These are phyloP conservation scores for Proteles cristata DNA, from an alignment of 2,113 vertebrate genomes.

Conservation along the genomic window DNA sequence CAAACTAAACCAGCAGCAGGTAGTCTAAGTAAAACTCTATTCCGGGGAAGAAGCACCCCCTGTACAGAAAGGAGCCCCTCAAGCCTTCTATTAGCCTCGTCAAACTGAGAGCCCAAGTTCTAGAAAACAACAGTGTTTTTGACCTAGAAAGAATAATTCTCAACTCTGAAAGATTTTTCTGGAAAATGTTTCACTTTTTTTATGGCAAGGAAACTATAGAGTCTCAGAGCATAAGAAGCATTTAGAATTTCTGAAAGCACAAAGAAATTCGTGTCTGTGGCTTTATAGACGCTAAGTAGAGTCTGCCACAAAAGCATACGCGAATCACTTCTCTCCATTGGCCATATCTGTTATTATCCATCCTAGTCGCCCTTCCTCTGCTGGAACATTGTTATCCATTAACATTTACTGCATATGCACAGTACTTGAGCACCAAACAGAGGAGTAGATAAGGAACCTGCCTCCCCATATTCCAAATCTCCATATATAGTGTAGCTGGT, in stretches of 20 bases:
- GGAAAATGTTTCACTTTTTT: not conserved
- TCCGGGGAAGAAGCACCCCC: not conserved
- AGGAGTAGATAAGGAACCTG: not conserved
- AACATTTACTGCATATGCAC: not conserved
- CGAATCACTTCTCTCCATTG: not conserved
- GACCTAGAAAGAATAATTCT: not conserved
- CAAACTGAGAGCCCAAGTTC: not conserved
- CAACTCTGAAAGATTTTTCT: slow-evolving; percentile 13
- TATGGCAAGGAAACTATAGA: not conserved
- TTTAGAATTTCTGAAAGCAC: not conserved
- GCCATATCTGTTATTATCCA: not conserved
- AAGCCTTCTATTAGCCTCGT: not conserved
- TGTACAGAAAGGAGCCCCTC: not conserved
- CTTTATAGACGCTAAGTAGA: not conserved
- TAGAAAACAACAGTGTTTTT: not conserved
- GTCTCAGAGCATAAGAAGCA: not conserved
- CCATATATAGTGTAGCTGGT: not conserved
- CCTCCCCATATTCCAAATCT: not conserved
- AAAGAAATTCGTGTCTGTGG: not conserved
- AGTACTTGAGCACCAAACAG: not conserved
- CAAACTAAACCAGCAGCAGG: not conserved
- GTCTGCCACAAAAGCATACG: not conserved
- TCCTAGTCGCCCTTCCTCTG: not conserved
- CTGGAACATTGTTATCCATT: not conserved
- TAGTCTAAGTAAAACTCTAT: not conserved